These are phyloP conservation scores for Didymodactylos carnosus DNA, from an alignment of 2,888 invertebrate genomes.

Conservation along the genomic window DNA sequence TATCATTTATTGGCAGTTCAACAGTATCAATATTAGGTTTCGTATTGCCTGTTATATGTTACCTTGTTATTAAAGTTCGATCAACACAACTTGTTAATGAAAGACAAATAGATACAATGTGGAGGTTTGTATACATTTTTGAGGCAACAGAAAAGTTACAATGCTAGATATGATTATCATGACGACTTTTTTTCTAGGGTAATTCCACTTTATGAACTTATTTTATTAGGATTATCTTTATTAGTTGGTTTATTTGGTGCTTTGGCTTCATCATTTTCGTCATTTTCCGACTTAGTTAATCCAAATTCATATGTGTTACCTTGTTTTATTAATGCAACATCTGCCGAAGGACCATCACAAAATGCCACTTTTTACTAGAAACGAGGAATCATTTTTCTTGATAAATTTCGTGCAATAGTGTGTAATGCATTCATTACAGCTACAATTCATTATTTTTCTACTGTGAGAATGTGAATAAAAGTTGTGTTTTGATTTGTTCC, in stretches of 20 bases:
- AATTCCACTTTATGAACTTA: slow-evolving; percentile 41
- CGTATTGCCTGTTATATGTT: slow-evolving; percentile 60
- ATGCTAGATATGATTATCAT: not conserved
- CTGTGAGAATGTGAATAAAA: not conserved
- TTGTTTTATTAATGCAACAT: slow-evolving; percentile 22
- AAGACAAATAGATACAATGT: slow-evolving; percentile 34
- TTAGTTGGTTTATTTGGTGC: slow-evolving; percentile 44
- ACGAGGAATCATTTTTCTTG: no score
- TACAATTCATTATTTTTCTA: not conserved
- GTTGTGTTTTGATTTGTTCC: not conserved
- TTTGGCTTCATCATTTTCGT: slow-evolving; percentile 44
- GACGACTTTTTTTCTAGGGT: slow-evolving; percentile 35
- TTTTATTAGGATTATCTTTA: slow-evolving; percentile 46
- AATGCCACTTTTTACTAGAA: not conserved
- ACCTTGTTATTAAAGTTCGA: slow-evolving; percentile 42
- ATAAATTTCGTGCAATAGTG: no score
- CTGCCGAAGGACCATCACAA: slow-evolving; percentile 4
- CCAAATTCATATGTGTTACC: slow-evolving; percentile 23
- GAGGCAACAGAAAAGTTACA: not conserved
- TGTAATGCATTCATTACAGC: not conserved
- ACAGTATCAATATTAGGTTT: slow-evolving; percentile 63
- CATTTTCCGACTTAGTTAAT: slow-evolving; percentile 30
- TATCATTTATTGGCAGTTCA: slow-evolving; percentile 64
- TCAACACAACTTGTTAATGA: not conserved
- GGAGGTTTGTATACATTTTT: not conserved